A percentile compares a stretch with the other conserved stretches of the same genome.
Evolutionary conservation across 2,797 vertebrate species (phyloP).

Genomic region (Hyperoplus lanceolatus): DNA sequence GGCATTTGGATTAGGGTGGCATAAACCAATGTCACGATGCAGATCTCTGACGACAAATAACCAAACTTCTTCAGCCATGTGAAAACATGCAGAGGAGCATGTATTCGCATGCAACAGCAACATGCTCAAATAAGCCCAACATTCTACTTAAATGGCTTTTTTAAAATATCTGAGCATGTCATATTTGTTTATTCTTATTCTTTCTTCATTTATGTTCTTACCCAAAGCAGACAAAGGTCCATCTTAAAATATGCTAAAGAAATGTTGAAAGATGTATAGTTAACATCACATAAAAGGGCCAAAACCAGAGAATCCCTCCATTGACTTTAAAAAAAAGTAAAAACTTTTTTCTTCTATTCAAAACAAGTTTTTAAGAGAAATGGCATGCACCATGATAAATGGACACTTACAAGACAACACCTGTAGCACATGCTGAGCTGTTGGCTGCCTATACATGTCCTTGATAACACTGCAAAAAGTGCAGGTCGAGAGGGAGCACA

Average conservation of each 20-base stretch:
- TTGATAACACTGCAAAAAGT: constrained; percentile 25
- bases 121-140: neutral
- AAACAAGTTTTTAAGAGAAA: neutral
- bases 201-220: neutral
- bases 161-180: neutral
- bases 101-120: too few species aligned
- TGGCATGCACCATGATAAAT: neutral
- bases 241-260: neutral
- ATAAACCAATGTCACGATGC: constrained; percentile 15
- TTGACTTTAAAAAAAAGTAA: too few species aligned
- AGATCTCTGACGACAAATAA: constrained; percentile 26
- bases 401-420: constrained; percentile 8
- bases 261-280: neutral
- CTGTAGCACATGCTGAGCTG: neutral
- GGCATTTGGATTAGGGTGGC: constrained; percentile 16
- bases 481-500: constrained; percentile 39
- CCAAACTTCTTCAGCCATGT: constrained; percentile 13
- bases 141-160: neutral
- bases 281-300: neutral
- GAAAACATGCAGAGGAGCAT: neutral
- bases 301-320: neutral
- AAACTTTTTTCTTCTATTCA: neutral
- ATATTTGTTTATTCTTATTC: neutral
- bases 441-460: constrained; percentile 9
- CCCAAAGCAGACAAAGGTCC: neutral